phyloP scores from a whole-genome alignment of 2,113 vertebrate species.

The Seriola quinqueradiata region DNA sequence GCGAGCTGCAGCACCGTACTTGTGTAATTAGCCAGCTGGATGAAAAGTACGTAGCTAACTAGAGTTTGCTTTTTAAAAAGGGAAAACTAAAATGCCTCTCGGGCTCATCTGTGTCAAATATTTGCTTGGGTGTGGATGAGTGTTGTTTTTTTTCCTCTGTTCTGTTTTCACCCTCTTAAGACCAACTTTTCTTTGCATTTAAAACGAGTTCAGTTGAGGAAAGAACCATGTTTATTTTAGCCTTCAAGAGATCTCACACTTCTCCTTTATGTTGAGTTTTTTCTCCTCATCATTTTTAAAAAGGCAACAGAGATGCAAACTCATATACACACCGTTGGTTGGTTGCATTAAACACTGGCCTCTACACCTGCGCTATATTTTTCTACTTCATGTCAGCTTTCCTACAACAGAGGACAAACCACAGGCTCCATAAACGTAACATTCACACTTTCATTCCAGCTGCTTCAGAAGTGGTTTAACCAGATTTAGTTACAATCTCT shows the following conservation, averaged over 20 bases:
- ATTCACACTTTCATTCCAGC: background rate
- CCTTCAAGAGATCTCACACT: background rate
- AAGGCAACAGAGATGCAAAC: slow-evolving; percentile 49
- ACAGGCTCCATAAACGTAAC: background rate
- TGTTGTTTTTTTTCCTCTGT: background rate
- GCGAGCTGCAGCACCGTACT: slow-evolving; percentile 17
- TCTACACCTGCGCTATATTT: background rate
- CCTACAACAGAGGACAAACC: background rate
- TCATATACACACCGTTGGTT: background rate
- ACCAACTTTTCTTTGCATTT: background rate
- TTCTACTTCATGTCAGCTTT: background rate
- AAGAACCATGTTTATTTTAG: background rate
- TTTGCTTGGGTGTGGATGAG: slow-evolving; percentile 33
- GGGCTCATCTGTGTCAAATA: slow-evolving; percentile 49
- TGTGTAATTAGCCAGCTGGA: slow-evolving; percentile 2
- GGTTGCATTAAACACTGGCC: background rate
- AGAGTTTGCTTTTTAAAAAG: slow-evolving; percentile 7
- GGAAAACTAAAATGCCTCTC: slow-evolving; percentile 16
- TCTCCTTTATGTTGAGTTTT: background rate
- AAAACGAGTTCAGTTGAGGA: background rate
- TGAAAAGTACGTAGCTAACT: slow-evolving; percentile 21
- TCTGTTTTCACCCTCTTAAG: background rate
- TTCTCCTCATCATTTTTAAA: background rate
- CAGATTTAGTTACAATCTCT: slow-evolving; percentile 19
- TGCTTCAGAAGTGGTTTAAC: slow-evolving; percentile 45